These are phyloP conservation scores for Leuciscus idus DNA, from an alignment of 2,113 vertebrate genomes.

Conservation along the genomic window DNA sequence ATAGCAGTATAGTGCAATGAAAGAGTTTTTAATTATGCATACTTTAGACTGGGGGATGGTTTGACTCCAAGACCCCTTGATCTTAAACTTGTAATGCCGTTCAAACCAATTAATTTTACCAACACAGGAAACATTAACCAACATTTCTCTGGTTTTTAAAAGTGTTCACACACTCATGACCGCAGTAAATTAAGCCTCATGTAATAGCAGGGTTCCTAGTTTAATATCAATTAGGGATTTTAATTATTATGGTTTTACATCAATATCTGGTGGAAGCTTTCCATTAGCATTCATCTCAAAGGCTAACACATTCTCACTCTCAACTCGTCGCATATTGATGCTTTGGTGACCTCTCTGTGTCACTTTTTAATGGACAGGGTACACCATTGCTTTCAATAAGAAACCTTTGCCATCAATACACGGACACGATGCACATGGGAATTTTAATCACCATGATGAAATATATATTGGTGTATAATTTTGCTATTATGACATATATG, in stretches of 20 bases:
- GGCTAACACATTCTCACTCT: no score
- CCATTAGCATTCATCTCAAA: background rate
- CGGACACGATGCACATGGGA: no score
- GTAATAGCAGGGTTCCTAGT: background rate
- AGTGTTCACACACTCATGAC: background rate
- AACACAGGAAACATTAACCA: background rate
- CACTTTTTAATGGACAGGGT: no score
- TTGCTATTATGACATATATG: no score
- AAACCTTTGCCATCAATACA: no score
- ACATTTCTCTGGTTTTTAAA: background rate
- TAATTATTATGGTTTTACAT: background rate
- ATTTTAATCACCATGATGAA: no score
- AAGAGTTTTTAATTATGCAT: conserved; percentile 34
- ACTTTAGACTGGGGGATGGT: background rate
- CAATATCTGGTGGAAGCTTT: background rate
- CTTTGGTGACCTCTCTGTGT: no score
- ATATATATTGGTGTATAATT: no score
- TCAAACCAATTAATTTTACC: conserved; percentile 8
- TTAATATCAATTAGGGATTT: background rate
- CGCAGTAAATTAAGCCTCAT: background rate
- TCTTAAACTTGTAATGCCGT: background rate
- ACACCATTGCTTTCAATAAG: no score
- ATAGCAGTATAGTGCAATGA: background rate
- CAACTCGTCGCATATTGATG: no score
- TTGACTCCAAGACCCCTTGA: background rate